These are phyloP conservation scores for Paedocypris sp. DNA, from an alignment of 2,113 vertebrate species.

Conservation along the genomic window DNA sequence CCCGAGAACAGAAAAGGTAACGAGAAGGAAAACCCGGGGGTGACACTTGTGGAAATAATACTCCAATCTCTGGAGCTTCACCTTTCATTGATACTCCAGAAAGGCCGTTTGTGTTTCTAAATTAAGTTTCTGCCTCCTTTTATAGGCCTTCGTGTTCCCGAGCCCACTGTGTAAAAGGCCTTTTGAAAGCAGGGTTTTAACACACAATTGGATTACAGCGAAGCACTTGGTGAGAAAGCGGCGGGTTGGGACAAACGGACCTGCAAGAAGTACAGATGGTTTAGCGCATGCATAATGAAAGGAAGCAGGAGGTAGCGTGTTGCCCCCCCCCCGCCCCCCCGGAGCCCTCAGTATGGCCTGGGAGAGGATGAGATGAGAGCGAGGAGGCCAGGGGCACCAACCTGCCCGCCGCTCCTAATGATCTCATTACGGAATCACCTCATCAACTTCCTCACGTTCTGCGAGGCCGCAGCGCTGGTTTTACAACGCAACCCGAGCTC, in stretches of 20 bases:
- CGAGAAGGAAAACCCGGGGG: constrained; percentile 26
- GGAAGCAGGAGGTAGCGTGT: constrained; percentile 22
- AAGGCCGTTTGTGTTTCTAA: constrained; percentile 49
- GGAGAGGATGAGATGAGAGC: constrained; percentile 9
- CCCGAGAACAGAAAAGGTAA: constrained; percentile 9
- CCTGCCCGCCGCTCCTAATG: constrained; percentile 28
- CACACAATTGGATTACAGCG: constrained; percentile 53
- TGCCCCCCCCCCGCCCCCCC: neutral
- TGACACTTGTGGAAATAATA: constrained; percentile 46
- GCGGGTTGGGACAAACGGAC: constrained; percentile 33
- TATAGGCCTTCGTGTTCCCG: constrained; percentile 44
- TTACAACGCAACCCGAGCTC: neutral
- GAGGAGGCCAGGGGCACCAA: constrained; percentile 29
- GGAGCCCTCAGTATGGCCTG: constrained; percentile 12
- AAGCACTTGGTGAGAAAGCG: constrained; percentile 45
- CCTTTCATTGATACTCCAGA: constrained; percentile 44
- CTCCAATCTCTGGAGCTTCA: constrained; percentile 40
- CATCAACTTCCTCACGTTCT: constrained; percentile 52
- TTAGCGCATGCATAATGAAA: constrained; percentile 49
- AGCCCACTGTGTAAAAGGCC: constrained; percentile 43
- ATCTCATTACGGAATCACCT: constrained; percentile 47
- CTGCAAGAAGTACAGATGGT: constrained; percentile 43
- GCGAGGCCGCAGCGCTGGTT: neutral
- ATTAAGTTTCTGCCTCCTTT: constrained; percentile 51
- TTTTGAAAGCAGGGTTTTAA: constrained; percentile 47